Evolutionary conservation across 2,888 invertebrate species (phyloP).

Genomic region (Mimas tiliae): DNA sequence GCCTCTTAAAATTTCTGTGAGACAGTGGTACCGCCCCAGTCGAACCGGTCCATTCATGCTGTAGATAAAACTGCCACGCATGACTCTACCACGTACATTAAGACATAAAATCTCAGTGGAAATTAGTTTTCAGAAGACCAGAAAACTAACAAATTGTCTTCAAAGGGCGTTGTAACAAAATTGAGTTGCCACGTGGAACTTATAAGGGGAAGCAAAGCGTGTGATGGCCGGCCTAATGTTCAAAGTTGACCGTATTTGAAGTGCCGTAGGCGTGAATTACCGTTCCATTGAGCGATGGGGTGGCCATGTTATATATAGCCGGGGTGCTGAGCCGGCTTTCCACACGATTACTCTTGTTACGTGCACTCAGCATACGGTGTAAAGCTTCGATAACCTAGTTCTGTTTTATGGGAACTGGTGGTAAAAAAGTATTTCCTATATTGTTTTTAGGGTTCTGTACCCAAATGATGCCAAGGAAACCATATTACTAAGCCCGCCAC

Average conservation of each 20-base stretch:
- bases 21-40: too few species aligned
- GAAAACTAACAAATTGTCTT: neutral
- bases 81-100: too few species aligned
- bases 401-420: neutral
- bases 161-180: neutral
- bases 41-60: too few species aligned
- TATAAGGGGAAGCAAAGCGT: slow-evolving; percentile 12
- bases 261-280: slow-evolving; percentile 41
- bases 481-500: too few species aligned
- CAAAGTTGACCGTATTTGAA: slow-evolving; percentile 46
- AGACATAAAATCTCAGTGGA: too few species aligned
- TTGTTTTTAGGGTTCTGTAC: neutral
- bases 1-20: too few species aligned
- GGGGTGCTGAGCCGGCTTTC: slow-evolving; percentile 52
- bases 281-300: slow-evolving; percentile 36
- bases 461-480: too few species aligned
- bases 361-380: slow-evolving; percentile 39
- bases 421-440: neutral
- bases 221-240: slow-evolving; percentile 36
- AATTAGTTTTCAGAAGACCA: neutral
- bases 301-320: slow-evolving; percentile 48
- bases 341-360: slow-evolving; percentile 55
- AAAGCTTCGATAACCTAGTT: slow-evolving; percentile 24
- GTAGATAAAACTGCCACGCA: too few species aligned
- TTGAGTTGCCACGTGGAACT: neutral